Evolutionary conservation across 2,888 invertebrate species (phyloP).

Genomic region (Drosophila merina): DNA sequence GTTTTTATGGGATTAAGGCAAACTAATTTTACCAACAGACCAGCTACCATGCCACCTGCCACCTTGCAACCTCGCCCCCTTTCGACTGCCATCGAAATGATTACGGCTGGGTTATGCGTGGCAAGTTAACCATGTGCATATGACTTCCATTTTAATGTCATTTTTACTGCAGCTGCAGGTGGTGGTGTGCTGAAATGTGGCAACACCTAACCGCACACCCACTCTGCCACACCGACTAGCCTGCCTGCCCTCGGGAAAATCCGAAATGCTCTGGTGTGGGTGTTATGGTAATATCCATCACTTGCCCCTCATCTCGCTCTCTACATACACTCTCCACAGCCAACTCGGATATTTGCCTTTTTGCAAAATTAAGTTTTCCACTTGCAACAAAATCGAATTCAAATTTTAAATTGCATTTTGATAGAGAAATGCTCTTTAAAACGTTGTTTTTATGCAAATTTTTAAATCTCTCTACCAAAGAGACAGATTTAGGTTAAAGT

Average conservation of each 20-base stretch:
- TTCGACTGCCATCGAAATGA: conserved; percentile 57
- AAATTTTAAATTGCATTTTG: conserved; percentile 40
- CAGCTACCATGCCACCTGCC: background rate
- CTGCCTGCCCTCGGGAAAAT: background rate
- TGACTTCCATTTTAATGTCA: conserved; percentile 49
- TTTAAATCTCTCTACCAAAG: background rate
- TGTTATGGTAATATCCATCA: conserved; percentile 8
- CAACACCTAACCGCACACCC: conserved; percentile 4
- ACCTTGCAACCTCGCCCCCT: conserved; percentile 4
- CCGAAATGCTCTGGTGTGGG: background rate
- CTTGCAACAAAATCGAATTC: conserved; percentile 35
- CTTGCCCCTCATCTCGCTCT: background rate
- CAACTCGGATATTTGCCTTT: conserved; percentile 18
- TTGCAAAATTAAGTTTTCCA: conserved; percentile 35
- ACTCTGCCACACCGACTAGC: background rate
- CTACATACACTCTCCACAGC: background rate
- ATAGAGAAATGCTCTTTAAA: background rate
- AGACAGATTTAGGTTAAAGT: too few species aligned
- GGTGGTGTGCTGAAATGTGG: conserved; percentile 6
- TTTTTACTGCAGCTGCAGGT: conserved; percentile 47
- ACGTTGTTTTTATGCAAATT: background rate
- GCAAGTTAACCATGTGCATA: conserved; percentile 37
- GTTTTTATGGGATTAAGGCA: conserved; percentile 54
- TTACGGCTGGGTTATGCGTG: conserved; percentile 53
- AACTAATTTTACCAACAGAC: conserved; percentile 47